Conservation (phyloP, 2,797 vertebrate species). For the Oceanodroma leucorhoa region DNA sequence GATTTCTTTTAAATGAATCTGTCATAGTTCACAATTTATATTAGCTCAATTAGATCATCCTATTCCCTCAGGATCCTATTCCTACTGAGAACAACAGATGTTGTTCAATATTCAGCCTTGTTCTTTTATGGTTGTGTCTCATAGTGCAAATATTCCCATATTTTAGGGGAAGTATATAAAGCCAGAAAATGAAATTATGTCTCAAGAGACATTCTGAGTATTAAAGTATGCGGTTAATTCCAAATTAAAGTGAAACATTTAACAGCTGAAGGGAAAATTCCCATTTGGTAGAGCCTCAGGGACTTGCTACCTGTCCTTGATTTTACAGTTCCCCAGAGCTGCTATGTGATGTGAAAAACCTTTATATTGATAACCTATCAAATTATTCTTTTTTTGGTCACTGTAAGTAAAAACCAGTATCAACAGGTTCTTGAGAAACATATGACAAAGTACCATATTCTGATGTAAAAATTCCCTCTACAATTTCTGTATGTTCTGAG, state of each 20-base stretch:
- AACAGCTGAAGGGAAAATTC: background rate
- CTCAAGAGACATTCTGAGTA: background rate
- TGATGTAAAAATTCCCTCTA: background rate
- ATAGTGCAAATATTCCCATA: background rate
- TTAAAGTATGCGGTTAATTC: background rate
- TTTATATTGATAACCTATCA: background rate
- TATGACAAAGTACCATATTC: background rate
- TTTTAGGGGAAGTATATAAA: background rate
- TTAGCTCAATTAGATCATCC: background rate
- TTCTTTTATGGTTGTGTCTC: background rate
- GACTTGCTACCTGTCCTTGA: background rate
- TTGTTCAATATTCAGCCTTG: background rate
- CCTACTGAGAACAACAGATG: conserved; percentile 7
- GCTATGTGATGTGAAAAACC: background rate
- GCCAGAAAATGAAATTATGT: background rate
- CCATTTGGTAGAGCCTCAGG: background rate
- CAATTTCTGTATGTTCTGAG: background rate
- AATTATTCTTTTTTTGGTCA: background rate
- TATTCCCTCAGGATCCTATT: background rate
- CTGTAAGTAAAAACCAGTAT: background rate
- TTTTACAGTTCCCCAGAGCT: background rate
- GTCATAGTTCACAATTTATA: background rate
- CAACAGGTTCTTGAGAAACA: background rate
- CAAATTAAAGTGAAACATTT: background rate
- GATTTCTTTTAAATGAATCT: background rate